phyloP scores from a whole-genome alignment of 2,113 vertebrate species.

The Lasiurus cinereus region DNA sequence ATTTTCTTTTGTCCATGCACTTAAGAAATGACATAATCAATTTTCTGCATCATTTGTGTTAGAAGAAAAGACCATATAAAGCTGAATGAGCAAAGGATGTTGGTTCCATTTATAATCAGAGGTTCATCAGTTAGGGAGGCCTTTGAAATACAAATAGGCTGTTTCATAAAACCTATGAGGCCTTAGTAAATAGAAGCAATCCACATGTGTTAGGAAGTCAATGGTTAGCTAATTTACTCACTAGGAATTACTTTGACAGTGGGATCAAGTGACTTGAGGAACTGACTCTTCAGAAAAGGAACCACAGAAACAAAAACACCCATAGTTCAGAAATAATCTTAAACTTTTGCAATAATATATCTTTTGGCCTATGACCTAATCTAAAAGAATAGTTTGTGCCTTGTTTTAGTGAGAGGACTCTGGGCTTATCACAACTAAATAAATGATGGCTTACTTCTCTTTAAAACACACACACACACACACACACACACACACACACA shows the following conservation, averaged over 20 bases:
- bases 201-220: background rate
- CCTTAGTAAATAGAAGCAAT: background rate
- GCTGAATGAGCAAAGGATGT: background rate
- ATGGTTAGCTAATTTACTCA: background rate
- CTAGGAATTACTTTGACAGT: background rate
- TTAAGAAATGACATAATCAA: conserved; percentile 61
- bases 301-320: background rate
- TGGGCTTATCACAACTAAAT: background rate
- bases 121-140: background rate
- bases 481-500: background rate
- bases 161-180: background rate
- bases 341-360: background rate
- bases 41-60: conserved; percentile 53
- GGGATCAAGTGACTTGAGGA: background rate
- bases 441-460: background rate
- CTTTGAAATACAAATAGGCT: conserved; percentile 20
- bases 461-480: background rate
- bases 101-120: background rate
- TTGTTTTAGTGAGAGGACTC: background rate
- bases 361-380: background rate
- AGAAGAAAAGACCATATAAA: conserved; percentile 40
- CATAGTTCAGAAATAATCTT: conserved; percentile 20
- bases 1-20: conserved; percentile 51
- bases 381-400: background rate
- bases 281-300: background rate